These are phyloP conservation scores for Altica lythri DNA, from an alignment of 2,888 invertebrate species.

Conservation along the genomic window DNA sequence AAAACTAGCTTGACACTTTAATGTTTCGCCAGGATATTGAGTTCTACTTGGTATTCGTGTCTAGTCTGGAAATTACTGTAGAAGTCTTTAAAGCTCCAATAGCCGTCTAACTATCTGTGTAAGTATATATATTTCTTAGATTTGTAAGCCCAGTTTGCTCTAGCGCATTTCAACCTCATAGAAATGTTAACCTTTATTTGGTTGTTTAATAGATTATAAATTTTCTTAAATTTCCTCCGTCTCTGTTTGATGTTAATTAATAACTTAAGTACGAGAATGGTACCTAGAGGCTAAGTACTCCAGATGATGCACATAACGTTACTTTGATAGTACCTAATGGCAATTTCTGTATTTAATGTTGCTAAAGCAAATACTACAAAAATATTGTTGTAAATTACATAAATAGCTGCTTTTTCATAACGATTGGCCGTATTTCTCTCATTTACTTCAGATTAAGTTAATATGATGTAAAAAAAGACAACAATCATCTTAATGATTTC, in stretches of 20 bases:
- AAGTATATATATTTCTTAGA: too few relatives aligned
- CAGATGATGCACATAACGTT: conserved; percentile 13
- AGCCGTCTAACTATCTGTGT: too few relatives aligned
- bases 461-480: not conserved
- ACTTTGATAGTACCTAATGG: conserved; percentile 11
- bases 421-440: not conserved
- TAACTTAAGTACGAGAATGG: not conserved
- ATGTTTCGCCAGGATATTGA: too few relatives aligned
- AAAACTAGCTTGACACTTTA: too few relatives aligned
- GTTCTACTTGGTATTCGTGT: too few relatives aligned
- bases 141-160: too few relatives aligned
- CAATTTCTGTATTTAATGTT: not conserved
- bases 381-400: not conserved
- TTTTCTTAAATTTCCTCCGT: not conserved
- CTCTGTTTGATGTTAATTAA: not conserved
- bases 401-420: not conserved
- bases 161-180: too few relatives aligned
- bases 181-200: too few relatives aligned
- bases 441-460: conserved; percentile 6
- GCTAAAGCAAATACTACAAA: conserved; percentile 2
- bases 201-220: too few relatives aligned
- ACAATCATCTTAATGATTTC: not conserved
- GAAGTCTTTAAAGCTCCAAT: too few relatives aligned
- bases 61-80: too few relatives aligned
- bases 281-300: not conserved